phyloP scores from a whole-genome alignment of 1,140 invertebrate species.

The Ephestia elutella region DNA sequence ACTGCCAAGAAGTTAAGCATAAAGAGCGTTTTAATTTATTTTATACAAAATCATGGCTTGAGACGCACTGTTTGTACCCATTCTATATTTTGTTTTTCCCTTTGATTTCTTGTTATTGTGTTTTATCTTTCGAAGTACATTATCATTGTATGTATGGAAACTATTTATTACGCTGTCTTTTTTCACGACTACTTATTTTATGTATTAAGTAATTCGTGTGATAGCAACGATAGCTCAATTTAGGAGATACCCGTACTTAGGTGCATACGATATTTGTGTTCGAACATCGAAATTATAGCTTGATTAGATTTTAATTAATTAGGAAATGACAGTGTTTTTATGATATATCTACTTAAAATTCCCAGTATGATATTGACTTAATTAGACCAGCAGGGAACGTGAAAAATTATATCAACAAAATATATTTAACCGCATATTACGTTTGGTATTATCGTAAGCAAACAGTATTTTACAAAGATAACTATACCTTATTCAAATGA shows the following conservation, averaged over 20 bases:
- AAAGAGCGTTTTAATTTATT: too few relatives aligned
- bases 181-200: conserved; percentile 50
- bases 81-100: conserved; percentile 27
- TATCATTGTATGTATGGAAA: not conserved
- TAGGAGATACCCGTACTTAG: conserved; percentile 43
- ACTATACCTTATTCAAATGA: not conserved
- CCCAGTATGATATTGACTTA: not conserved
- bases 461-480: not conserved
- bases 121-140: conserved; percentile 25
- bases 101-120: conserved; percentile 54
- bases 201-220: conserved; percentile 50
- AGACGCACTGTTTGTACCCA: conserved; percentile 36
- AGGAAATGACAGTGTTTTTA: conserved; percentile 14
- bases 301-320: conserved; percentile 11
- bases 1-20: too few relatives aligned
- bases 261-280: conserved; percentile 39
- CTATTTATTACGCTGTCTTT: conserved; percentile 44
- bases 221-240: conserved; percentile 62
- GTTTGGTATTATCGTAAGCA: not conserved
- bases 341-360: conserved; percentile 16
- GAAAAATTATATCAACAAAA: not conserved
- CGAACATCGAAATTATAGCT: conserved; percentile 38
- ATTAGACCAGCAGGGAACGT: not conserved
- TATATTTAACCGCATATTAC: too few relatives aligned
- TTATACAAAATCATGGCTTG: conserved; percentile 5